Conservation (phyloP, 2,113 vertebrate genomes). For the Callocephalon fimbriatum region DNA sequence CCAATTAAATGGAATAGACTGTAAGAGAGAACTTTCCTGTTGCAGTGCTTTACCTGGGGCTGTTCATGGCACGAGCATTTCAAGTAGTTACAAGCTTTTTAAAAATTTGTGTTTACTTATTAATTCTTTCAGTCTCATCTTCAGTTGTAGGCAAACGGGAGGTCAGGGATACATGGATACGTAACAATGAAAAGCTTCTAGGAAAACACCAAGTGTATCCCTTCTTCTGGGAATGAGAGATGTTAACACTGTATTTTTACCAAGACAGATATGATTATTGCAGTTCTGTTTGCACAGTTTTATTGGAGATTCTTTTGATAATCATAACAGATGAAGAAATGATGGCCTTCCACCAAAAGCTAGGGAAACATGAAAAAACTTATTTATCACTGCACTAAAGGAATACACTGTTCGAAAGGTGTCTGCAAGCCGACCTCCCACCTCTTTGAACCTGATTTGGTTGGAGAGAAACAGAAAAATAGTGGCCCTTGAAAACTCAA, state of each 20-base stretch:
- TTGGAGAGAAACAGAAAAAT: conserved; percentile 8
- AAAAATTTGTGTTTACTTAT: neutral
- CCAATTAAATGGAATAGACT: neutral
- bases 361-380: neutral
- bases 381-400: neutral
- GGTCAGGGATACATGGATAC: neutral
- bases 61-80: neutral
- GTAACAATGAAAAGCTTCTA: neutral
- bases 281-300: neutral
- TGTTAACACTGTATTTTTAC: neutral
- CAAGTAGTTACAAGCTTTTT: neutral
- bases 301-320: neutral
- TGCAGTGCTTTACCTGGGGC: neutral
- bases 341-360: neutral
- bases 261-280: neutral
- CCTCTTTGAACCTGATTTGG: neutral
- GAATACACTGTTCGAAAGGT: neutral
- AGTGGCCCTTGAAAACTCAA: neutral
- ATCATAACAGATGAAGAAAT: neutral
- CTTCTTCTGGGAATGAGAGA: neutral
- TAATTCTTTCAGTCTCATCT: neutral
- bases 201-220: neutral
- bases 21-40: neutral
- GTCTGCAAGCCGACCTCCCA: neutral
- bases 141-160: neutral